Conservation (phyloP, 2,888 invertebrate species). For the Choreutis nemorana region DNA sequence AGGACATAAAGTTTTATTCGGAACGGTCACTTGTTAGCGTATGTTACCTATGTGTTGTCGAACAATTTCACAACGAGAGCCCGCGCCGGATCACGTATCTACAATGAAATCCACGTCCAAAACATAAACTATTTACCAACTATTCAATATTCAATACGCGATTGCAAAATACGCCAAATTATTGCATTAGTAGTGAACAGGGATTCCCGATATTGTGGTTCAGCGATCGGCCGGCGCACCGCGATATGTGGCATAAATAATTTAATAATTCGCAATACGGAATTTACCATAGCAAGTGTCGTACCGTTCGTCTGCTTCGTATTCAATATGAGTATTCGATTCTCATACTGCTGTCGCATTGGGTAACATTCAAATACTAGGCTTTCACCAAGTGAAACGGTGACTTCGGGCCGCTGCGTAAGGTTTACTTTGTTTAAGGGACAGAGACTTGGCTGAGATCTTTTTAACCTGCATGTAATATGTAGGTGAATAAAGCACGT, state of each 20-base stretch:
- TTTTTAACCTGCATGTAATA: conserved; percentile 59
- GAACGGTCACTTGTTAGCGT: conserved; percentile 53
- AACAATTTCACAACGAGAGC: conserved; percentile 51
- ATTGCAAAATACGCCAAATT: conserved; percentile 67
- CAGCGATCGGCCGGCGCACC: conserved; percentile 53
- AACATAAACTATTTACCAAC: conserved; percentile 65
- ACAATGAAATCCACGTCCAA: conserved; percentile 57
- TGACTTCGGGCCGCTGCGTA: conserved; percentile 30
- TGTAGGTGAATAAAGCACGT: conserved; percentile 66
- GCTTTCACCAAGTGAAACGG: conserved; percentile 36
- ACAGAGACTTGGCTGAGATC: conserved; percentile 34
- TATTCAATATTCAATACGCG: conserved; percentile 65
- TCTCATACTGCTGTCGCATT: conserved; percentile 63
- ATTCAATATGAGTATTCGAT: conserved; percentile 66
- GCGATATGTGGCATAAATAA: conserved; percentile 65
- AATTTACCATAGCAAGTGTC: conserved; percentile 62
- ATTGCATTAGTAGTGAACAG: conserved; percentile 64
- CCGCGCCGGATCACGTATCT: conserved; percentile 45
- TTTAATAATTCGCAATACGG: conserved; percentile 67
- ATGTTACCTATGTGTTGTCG: conserved; percentile 28
- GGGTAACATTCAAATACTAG: conserved; percentile 42
- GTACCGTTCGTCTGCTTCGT: conserved; percentile 62
- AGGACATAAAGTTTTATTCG: conserved; percentile 48
- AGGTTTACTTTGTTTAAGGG: conserved; percentile 32
- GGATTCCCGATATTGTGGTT: conserved; percentile 67